A percentile compares a stretch with the other conserved stretches of the same genome.
Evolutionary conservation across 2,888 invertebrate genomes (phyloP).

Genomic region (Stenolophus ochropezus): DNA sequence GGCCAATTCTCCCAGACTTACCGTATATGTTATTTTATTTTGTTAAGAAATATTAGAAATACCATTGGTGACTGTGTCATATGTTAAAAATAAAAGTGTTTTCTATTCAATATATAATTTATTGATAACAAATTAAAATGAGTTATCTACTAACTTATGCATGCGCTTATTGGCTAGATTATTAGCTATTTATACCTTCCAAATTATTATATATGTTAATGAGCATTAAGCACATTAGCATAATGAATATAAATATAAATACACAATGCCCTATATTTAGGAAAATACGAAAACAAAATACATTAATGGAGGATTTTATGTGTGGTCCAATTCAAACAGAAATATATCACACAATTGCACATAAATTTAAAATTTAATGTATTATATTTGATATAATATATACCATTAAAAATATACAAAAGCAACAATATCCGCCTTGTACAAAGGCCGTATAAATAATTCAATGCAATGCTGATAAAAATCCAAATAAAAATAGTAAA

Average conservation of each 20-base stretch:
- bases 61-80: too few relatives aligned
- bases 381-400: neutral
- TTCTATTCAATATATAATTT: too few relatives aligned
- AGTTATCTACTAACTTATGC: too few relatives aligned
- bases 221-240: too few relatives aligned
- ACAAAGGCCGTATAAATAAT: conserved; percentile 16
- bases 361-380: neutral
- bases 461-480: conserved; percentile 28
- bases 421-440: conserved; percentile 3
- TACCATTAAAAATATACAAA: neutral
- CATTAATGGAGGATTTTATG: neutral
- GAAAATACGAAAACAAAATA: neutral
- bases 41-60: too few relatives aligned
- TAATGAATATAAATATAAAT: neutral
- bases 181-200: too few relatives aligned
- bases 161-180: too few relatives aligned
- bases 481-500: conserved; percentile 26
- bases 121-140: too few relatives aligned
- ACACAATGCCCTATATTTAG: neutral
- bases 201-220: too few relatives aligned
- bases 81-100: too few relatives aligned
- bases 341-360: neutral
- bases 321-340: neutral
- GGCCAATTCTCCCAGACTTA: too few relatives aligned
- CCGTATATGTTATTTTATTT: too few relatives aligned